A percentile compares a stretch with the other conserved stretches of the same genome.
phyloP scores from a whole-genome alignment of 2,797 vertebrate genomes.

The Cyclopterus lumpus region DNA sequence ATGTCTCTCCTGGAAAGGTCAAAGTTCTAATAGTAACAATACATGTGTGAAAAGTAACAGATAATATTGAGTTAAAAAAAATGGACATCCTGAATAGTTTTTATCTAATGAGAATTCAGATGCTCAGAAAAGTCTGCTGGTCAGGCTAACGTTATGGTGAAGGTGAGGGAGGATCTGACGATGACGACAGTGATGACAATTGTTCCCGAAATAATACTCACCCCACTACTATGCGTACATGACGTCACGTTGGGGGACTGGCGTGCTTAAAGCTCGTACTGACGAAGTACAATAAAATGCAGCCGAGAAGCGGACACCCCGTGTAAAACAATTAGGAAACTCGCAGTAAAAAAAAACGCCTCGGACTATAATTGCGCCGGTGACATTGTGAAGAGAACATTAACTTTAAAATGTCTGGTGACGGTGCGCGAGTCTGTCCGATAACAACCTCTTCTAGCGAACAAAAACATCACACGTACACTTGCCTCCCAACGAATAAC shows the following conservation, averaged over 20 bases:
- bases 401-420: neutral
- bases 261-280: neutral
- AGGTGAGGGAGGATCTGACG: neutral
- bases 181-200: neutral
- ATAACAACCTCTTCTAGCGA: conserved; percentile 6
- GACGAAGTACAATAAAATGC: neutral
- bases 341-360: neutral
- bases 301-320: neutral
- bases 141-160: neutral
- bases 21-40: neutral
- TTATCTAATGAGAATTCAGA: neutral
- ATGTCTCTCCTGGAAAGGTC: neutral
- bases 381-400: neutral
- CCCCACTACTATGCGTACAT: neutral
- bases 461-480: conserved; percentile 22
- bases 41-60: neutral
- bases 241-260: neutral
- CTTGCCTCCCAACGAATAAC: neutral
- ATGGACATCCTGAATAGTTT: neutral
- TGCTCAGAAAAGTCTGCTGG: neutral
- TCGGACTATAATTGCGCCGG: neutral
- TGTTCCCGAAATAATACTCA: neutral
- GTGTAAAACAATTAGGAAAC: neutral
- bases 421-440: neutral
- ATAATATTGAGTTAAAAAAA: neutral